phyloP scores from a whole-genome alignment of 64 coral and sea anemone genomes.

The Pachyseris speciosa region DNA sequence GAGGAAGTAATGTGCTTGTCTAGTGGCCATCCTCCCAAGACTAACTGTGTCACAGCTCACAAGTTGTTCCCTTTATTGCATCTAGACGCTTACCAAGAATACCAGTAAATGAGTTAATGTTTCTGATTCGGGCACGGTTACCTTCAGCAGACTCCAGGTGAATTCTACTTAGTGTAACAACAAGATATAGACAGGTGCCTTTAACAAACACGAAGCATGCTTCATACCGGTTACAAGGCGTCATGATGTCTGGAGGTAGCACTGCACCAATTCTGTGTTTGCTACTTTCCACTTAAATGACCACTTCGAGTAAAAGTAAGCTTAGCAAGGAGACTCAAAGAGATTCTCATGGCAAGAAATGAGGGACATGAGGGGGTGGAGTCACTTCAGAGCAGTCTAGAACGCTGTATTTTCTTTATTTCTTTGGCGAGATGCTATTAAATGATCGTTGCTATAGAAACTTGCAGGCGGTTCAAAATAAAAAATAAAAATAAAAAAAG shows the following conservation, averaged over 20 bases:
- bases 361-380: no score
- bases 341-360: no score
- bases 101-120: not conserved
- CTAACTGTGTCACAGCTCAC: slow-evolving; percentile 16
- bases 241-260: slow-evolving; percentile 49
- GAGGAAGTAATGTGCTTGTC: not conserved
- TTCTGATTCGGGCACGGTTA: slow-evolving; percentile 39
- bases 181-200: not conserved
- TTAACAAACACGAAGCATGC: slow-evolving; percentile 49
- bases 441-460: no score
- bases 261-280: slow-evolving; percentile 41
- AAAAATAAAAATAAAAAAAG: no score
- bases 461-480: no score
- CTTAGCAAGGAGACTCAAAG: not conserved
- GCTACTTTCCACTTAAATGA: slow-evolving; percentile 41
- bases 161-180: not conserved
- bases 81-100: not conserved
- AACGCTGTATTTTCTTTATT: no score
- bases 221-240: slow-evolving; percentile 26
- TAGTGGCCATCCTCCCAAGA: slow-evolving; percentile 39
- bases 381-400: no score
- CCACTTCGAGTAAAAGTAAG: slow-evolving; percentile 62
- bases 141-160: not conserved
- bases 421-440: no score
- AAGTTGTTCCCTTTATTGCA: not conserved